These are phyloP conservation scores for Platalea minor DNA, from an alignment of 2,797 vertebrate genomes.

Conservation along the genomic window DNA sequence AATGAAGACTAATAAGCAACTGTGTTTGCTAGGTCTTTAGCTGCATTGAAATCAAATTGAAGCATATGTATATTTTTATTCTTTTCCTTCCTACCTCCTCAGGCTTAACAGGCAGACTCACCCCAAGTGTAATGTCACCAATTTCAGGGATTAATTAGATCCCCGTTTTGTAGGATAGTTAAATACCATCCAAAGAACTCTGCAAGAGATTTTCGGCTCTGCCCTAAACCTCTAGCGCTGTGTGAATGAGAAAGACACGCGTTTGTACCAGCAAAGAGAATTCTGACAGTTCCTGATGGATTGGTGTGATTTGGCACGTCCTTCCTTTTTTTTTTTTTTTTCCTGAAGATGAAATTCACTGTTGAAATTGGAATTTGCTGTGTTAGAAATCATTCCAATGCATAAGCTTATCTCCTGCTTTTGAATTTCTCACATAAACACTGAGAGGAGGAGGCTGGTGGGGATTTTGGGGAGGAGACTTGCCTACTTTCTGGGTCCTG, in stretches of 20 bases:
- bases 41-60: background rate
- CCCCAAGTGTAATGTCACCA: background rate
- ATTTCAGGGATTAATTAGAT: background rate
- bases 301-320: background rate
- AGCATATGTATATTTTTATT: background rate
- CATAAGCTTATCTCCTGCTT: background rate
- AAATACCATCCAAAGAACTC: background rate
- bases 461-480: background rate
- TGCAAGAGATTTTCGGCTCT: background rate
- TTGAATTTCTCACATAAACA: background rate
- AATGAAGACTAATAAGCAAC: background rate
- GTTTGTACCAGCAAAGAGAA: background rate
- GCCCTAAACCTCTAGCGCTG: background rate
- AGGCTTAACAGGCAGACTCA: background rate
- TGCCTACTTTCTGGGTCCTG: background rate
- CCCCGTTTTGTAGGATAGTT: background rate
- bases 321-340: background rate
- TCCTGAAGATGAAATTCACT: background rate
- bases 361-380: background rate
- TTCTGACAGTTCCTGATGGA: slow-evolving; percentile 2
- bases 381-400: background rate
- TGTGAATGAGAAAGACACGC: background rate
- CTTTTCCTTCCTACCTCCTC: background rate
- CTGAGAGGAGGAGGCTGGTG: background rate
- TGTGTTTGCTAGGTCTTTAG: background rate